phyloP scores from a whole-genome alignment of 2,113 vertebrate species.

The Hirundichthys speculiger region DNA sequence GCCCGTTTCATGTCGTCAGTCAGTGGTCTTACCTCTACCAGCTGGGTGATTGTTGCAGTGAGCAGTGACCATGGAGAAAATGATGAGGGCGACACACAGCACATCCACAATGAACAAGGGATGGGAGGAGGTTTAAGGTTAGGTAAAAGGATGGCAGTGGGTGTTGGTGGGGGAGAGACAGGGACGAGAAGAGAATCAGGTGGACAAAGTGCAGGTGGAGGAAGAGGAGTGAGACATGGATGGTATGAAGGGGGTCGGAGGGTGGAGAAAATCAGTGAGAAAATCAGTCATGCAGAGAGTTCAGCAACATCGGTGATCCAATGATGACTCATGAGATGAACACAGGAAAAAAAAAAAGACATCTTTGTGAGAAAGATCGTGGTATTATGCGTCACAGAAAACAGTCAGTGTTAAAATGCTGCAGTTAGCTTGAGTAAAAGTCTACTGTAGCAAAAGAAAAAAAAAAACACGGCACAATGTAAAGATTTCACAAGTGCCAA shows the following conservation, averaged over 20 bases:
- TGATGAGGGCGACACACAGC: slow-evolving; percentile 75
- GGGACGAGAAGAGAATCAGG: slow-evolving; percentile 12
- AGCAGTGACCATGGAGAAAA: slow-evolving; percentile 78
- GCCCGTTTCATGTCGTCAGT: slow-evolving; percentile 35
- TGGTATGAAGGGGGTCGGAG: slow-evolving; percentile 48
- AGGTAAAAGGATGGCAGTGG: slow-evolving; percentile 13
- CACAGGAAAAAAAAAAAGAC: slow-evolving; percentile 13
- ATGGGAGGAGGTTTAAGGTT: slow-evolving; percentile 36
- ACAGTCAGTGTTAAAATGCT: too few species aligned
- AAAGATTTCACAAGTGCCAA: too few species aligned
- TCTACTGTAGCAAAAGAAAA: too few species aligned
- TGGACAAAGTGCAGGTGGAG: too few species aligned
- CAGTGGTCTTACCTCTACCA: slow-evolving; percentile 82
- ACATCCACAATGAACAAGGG: slow-evolving; percentile 76
- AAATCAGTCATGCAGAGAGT: slow-evolving; percentile 77
- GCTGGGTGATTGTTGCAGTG: slow-evolving; percentile 81
- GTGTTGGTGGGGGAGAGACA: slow-evolving; percentile 7
- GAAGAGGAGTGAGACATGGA: slow-evolving; percentile 33
- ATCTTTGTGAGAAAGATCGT: too few species aligned
- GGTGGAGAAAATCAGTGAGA: slow-evolving; percentile 80
- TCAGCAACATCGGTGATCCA: slow-evolving; percentile 31
- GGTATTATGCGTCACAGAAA: too few species aligned
- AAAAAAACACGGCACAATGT: too few species aligned
- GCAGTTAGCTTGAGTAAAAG: too few species aligned
- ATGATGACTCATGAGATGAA: slow-evolving; percentile 32